Base-by-base conservation (phyloP, 2,797 vertebrate species). In the Taenioides sp. region DNA sequence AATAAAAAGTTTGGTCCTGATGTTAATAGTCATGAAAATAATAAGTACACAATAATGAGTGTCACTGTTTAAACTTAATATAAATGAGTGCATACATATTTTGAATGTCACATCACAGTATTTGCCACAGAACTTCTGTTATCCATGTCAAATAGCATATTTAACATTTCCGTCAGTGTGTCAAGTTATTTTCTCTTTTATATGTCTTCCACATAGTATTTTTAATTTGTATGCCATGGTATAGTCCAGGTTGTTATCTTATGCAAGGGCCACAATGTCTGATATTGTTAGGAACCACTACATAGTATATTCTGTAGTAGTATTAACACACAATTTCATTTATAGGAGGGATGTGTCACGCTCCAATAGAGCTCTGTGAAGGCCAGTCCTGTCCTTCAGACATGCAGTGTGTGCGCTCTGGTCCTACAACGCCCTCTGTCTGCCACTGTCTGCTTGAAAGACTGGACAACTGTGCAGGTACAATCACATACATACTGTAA, bases 371-470 rank as follows among this genome's bases (percentile, higher is more conserved):
- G 55, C 90, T 93, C 1, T 99, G 98, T 89, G 96, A 98, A 86
- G 94, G 92, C 86, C 96, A 92, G 67, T 91, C 91, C 0, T 99
- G 97, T 79, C 96, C 97, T 7, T 92, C 92, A 73, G 97, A 97
- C 71, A 96, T 96, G 18, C 96, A 96, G 75, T 99, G 98, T 84
- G 81, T 97, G 27, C 87, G 92, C 67, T 90, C 88, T 55, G 85
- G 93, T 74, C 91, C 93, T 69, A 94, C 95, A 88, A 95, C 91
- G 76, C 95, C 93, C 70, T 95, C 96, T 83, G 92, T 93, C 79
- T 99, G 98, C 83, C 93, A 97, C 78, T 99, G 98, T 87, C 94
- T 92, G 43, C 93, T 93, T 2, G 92, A 92, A 73, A 90, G 80
- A 62, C 79, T 90, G 23, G 93, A 94, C 11, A 91, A 95, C 49